These are phyloP conservation scores for Baccha elongata DNA, from an alignment of 2,888 invertebrate genomes.

Conservation along the genomic window DNA sequence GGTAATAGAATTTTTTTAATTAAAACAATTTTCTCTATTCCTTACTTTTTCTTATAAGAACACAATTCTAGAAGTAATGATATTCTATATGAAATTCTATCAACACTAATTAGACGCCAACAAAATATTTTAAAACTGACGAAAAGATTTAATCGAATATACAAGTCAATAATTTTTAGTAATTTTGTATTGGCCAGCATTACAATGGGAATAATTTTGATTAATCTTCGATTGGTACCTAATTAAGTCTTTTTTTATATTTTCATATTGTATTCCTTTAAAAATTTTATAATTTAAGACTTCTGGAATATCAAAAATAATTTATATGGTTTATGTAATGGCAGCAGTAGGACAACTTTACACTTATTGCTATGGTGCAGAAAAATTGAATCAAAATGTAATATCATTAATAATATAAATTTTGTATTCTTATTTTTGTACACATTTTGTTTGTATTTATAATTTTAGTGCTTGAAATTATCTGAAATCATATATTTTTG, in stretches of 20 bases:
- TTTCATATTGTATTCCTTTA: too few relatives aligned
- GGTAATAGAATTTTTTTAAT: background rate
- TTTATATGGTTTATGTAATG: background rate
- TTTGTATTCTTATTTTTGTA: too few relatives aligned
- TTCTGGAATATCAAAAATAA: background rate
- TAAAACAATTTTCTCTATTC: too few relatives aligned
- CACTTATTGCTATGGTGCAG: slow-evolving; percentile 19
- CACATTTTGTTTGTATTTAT: too few relatives aligned
- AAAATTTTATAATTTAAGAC: too few relatives aligned
- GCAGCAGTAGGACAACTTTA: slow-evolving; percentile 8
- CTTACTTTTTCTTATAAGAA: too few relatives aligned
- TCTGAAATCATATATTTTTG: slow-evolving; percentile 10
- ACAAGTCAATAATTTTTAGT: slow-evolving; percentile 20
- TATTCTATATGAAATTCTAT: slow-evolving; percentile 5
- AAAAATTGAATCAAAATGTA: slow-evolving; percentile 1
- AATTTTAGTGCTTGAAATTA: background rate
- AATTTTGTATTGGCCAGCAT: slow-evolving; percentile 33
- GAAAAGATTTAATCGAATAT: background rate
- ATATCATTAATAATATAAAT: too few relatives aligned
- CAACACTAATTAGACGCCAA: background rate
- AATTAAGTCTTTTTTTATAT: too few relatives aligned
- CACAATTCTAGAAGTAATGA: too few relatives aligned
- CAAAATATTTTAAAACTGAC: slow-evolving; percentile 12
- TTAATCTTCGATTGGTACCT: slow-evolving; percentile 26
- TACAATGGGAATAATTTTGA: slow-evolving; percentile 7